phyloP scores from a whole-genome alignment of 2,797 vertebrate genomes.

The Cetoscarus ocellatus region DNA sequence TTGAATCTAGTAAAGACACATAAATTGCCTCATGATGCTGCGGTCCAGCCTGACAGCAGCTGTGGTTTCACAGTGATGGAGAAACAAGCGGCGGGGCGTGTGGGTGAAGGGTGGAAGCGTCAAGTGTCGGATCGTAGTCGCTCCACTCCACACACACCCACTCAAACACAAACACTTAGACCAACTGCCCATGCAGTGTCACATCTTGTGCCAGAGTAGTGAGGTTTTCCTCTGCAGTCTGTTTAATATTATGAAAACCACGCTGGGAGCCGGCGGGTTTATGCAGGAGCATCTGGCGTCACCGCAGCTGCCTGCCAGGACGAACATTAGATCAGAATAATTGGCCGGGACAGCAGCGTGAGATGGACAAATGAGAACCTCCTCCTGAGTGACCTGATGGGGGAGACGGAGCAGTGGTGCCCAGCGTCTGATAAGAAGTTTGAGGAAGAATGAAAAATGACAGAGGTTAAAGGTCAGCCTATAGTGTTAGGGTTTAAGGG shows the following conservation, averaged over 20 bases:
- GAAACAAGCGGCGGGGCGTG: conserved; percentile 20
- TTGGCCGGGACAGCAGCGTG: conserved; percentile 73
- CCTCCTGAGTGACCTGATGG: conserved; percentile 75
- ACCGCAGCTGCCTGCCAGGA: conserved; percentile 66
- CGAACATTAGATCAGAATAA: conserved; percentile 74
- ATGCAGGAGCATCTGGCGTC: conserved; percentile 78
- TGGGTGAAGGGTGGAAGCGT: conserved; percentile 41
- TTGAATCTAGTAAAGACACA: conserved; percentile 10
- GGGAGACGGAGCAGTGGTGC: conserved; percentile 44
- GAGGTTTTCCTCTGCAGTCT: conserved; percentile 67
- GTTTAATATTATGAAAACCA: conserved; percentile 75
- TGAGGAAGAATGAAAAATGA: conserved; percentile 5
- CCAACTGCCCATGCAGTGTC: conserved; percentile 47
- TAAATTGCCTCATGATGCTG: conserved; percentile 17
- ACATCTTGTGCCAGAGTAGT: conserved; percentile 63
- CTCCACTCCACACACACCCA: conserved; percentile 14
- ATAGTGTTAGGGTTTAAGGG: neutral
- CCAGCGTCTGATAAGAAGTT: conserved; percentile 36
- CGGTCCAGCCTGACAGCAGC: neutral
- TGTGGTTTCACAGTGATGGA: conserved; percentile 24
- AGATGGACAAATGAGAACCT: conserved; percentile 77
- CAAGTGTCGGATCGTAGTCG: conserved; percentile 38
- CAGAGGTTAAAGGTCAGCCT: neutral
- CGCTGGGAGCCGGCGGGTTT: conserved; percentile 58
- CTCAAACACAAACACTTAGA: conserved; percentile 34